These are phyloP conservation scores for Barnardius zonarius DNA, from an alignment of 2,113 vertebrate genomes.

Conservation along the genomic window DNA sequence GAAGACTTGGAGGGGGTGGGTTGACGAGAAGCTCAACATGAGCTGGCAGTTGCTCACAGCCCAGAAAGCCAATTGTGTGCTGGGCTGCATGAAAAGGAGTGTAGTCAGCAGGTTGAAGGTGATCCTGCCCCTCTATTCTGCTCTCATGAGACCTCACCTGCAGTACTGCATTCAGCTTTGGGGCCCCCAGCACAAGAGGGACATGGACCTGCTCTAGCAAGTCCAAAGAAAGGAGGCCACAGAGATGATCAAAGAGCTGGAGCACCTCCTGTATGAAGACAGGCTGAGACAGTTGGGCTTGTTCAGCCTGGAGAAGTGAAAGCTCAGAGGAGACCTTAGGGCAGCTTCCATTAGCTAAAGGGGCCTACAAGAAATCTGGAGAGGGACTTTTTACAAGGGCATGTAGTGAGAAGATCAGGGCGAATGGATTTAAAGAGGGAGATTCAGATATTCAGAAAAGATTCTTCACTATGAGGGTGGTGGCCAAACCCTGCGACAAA, in stretches of 20 bases:
- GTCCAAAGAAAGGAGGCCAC: background rate
- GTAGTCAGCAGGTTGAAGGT: background rate
- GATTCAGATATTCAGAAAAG: background rate
- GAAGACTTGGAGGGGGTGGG: background rate
- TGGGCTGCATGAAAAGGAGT: background rate
- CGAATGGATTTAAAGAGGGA: background rate
- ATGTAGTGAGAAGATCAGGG: background rate
- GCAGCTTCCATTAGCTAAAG: background rate
- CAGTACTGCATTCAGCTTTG: background rate
- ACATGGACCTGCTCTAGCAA: background rate
- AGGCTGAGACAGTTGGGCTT: background rate
- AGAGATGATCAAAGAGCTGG: background rate
- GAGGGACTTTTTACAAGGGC: background rate
- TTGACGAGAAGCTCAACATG: background rate
- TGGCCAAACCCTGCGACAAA: too few species aligned
- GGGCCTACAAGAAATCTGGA: background rate
- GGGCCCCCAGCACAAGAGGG: background rate
- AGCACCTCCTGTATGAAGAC: background rate
- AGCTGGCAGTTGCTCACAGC: background rate
- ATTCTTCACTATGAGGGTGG: background rate
- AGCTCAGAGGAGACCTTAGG: background rate
- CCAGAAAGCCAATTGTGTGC: background rate
- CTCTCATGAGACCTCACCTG: background rate
- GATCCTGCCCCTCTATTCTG: too few species aligned
- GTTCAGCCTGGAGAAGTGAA: background rate